Evolutionary conservation across 2,113 vertebrate species (phyloP).

Genomic region (Anhinga rufa): DNA sequence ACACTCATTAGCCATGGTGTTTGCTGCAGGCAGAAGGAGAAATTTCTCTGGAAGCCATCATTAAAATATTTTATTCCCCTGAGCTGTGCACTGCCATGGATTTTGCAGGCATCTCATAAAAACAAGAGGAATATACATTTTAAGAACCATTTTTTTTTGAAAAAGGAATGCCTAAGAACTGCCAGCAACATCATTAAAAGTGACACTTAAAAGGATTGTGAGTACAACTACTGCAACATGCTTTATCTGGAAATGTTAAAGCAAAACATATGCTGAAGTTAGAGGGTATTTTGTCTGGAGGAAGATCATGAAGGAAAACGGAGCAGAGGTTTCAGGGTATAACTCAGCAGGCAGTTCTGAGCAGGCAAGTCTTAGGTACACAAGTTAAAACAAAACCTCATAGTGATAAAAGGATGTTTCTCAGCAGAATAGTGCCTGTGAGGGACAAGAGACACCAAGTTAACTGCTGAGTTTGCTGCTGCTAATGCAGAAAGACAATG

Average conservation of each 20-base stretch:
- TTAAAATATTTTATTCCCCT: background rate
- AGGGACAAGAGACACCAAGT: background rate
- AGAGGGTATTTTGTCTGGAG: background rate
- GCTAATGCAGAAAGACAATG: background rate
- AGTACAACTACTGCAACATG: background rate
- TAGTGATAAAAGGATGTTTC: background rate
- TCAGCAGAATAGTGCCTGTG: background rate
- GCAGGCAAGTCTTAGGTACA: background rate
- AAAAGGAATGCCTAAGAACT: background rate
- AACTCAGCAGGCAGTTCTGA: background rate
- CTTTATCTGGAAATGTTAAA: conserved; percentile 32
- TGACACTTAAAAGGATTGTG: background rate
- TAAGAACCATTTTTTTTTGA: background rate
- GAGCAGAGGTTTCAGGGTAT: background rate
- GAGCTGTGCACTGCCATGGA: background rate
- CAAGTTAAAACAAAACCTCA: background rate
- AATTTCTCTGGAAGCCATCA: background rate
- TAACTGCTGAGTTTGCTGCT: background rate
- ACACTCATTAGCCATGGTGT: background rate
- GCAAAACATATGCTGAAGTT: conserved; percentile 21
- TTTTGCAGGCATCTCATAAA: conserved; percentile 1
- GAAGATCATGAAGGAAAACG: background rate
- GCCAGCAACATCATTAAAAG: conserved; percentile 6
- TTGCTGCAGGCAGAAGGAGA: background rate
- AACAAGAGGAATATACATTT: background rate